Evolutionary conservation across 2,113 vertebrate species (phyloP).

Genomic region (Calidris pugnax): DNA sequence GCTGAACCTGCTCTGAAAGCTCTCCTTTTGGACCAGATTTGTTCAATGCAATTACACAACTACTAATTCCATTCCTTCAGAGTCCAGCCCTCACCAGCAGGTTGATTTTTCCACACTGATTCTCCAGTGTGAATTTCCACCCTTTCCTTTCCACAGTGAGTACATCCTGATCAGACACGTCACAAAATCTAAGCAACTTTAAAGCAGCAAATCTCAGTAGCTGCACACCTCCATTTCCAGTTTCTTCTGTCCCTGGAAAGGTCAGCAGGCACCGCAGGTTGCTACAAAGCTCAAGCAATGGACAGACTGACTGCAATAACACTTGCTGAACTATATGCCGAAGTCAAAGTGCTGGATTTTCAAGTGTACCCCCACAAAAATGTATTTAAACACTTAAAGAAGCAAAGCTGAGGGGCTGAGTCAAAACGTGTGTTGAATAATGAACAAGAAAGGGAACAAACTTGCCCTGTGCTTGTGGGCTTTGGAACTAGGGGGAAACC

Average conservation of each 20-base stretch:
- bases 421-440: background rate
- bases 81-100: background rate
- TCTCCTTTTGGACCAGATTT: background rate
- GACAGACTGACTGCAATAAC: rapidly evolving
- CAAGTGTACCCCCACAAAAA: background rate
- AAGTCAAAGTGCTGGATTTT: background rate
- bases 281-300: background rate
- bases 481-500: no score
- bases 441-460: background rate
- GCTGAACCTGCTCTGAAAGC: background rate
- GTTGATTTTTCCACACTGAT: background rate
- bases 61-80: background rate
- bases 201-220: background rate
- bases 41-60: background rate
- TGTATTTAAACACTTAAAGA: background rate
- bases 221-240: background rate
- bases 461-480: background rate
- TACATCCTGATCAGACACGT: background rate
- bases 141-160: background rate
- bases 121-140: background rate
- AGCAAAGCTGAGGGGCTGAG: background rate
- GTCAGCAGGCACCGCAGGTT: background rate
- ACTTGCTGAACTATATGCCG: background rate
- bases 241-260: background rate
- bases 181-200: background rate